Evolutionary conservation across 2,797 vertebrate genomes (phyloP).

Genomic region (Salmo trutta): DNA sequence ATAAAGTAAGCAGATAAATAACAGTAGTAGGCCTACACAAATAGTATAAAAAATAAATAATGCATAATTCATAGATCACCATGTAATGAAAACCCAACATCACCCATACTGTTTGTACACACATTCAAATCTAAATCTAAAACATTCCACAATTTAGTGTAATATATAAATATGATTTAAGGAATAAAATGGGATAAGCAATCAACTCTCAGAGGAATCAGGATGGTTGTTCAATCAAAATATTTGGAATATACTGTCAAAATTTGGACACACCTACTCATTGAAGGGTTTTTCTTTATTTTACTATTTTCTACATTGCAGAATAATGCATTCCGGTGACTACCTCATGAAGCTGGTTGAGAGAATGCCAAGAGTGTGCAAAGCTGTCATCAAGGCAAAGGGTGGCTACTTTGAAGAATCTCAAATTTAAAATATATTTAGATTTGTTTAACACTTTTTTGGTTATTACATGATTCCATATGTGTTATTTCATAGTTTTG

Average conservation of each 20-base stretch:
- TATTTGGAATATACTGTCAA: constrained; percentile 25
- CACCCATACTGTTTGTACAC: constrained; percentile 34
- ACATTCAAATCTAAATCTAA: constrained; percentile 37
- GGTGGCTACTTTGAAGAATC: too few relatives aligned
- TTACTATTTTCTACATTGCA: too few relatives aligned
- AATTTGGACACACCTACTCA: too few relatives aligned
- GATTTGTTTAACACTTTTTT: too few relatives aligned
- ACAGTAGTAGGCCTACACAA: constrained; percentile 8
- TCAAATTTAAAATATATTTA: too few relatives aligned
- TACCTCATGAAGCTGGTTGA: too few relatives aligned
- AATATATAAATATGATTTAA: constrained; percentile 9
- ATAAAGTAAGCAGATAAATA: constrained; percentile 10
- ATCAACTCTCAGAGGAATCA: not conserved
- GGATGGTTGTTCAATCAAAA: constrained; percentile 7
- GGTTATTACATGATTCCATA: too few relatives aligned
- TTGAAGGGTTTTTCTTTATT: too few relatives aligned
- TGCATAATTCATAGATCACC: constrained; percentile 30
- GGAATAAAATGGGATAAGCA: constrained; percentile 11
- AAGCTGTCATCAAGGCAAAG: too few relatives aligned
- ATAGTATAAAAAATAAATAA: constrained; percentile 52
- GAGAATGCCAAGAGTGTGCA: too few relatives aligned
- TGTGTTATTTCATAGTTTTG: too few relatives aligned
- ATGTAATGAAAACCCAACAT: constrained; percentile 30
- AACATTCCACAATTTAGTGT: constrained; percentile 23
- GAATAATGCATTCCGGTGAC: too few relatives aligned